Evolutionary conservation across 2,888 invertebrate genomes (phyloP).

Genomic region (Spilarctia lutea): DNA sequence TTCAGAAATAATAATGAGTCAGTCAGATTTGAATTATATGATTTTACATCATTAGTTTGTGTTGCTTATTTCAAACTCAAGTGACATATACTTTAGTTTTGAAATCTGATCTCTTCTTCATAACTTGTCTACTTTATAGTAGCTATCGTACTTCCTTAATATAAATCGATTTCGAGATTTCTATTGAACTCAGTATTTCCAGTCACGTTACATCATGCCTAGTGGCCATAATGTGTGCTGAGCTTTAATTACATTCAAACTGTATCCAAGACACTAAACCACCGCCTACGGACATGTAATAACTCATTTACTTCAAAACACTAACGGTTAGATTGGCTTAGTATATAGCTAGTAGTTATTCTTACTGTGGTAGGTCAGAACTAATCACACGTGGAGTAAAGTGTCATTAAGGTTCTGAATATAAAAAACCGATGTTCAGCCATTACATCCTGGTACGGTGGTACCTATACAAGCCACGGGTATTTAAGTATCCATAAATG

Average conservation of each 20-base stretch:
- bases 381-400: slow-evolving; percentile 6
- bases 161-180: background rate
- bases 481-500: background rate
- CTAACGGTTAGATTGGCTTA: slow-evolving; percentile 8
- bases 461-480: background rate
- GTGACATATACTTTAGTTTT: background rate
- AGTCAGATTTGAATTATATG: no score
- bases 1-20: no score
- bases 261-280: slow-evolving; percentile 21
- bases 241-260: slow-evolving; percentile 21
- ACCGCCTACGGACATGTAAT: slow-evolving; percentile 19
- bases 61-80: no score
- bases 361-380: slow-evolving; percentile 14
- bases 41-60: no score
- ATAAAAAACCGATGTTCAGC: background rate
- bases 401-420: slow-evolving; percentile 1
- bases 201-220: slow-evolving; percentile 19
- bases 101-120: background rate
- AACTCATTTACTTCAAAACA: slow-evolving; percentile 17
- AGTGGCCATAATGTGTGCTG: slow-evolving; percentile 14
- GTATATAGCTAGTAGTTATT: slow-evolving; percentile 10
- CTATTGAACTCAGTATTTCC: background rate
- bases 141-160: background rate
- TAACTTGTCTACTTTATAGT: background rate
- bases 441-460: background rate